phyloP scores from a whole-genome alignment of 2,113 vertebrate species.

The Salvelinus fontinalis region DNA sequence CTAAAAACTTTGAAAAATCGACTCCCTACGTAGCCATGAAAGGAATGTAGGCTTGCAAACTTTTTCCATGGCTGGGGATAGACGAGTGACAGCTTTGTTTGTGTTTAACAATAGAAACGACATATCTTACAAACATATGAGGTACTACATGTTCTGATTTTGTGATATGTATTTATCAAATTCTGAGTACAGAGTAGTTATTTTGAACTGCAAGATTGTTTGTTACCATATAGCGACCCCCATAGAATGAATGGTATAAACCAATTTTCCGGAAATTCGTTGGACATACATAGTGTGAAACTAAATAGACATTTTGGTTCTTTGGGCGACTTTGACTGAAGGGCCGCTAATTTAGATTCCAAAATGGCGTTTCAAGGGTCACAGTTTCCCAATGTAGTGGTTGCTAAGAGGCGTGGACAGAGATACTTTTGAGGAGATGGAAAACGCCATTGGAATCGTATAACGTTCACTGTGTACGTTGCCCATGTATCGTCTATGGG shows the following conservation, averaged over 20 bases:
- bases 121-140: neutral
- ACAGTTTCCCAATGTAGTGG: conserved; percentile 24
- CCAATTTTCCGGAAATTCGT: conserved; percentile 17
- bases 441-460: too few species aligned
- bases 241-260: conserved; percentile 30
- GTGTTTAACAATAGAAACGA: neutral
- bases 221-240: neutral
- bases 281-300: conserved; percentile 12
- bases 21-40: neutral
- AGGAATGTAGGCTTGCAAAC: neutral
- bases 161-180: neutral
- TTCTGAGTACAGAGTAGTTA: neutral
- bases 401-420: conserved; percentile 40
- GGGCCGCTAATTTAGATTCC: neutral
- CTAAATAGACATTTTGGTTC: conserved; percentile 33
- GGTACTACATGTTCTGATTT: neutral
- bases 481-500: too few species aligned
- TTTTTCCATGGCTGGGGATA: neutral
- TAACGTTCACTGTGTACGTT: too few species aligned
- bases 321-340: neutral
- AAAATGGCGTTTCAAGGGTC: conserved; percentile 14
- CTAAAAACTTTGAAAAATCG: neutral
- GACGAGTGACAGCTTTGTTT: neutral
- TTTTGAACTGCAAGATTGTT: neutral
- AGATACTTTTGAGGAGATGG: too few species aligned